These are phyloP conservation scores for Dioctria rufipes DNA, from an alignment of 2,888 invertebrate genomes.

Conservation along the genomic window DNA sequence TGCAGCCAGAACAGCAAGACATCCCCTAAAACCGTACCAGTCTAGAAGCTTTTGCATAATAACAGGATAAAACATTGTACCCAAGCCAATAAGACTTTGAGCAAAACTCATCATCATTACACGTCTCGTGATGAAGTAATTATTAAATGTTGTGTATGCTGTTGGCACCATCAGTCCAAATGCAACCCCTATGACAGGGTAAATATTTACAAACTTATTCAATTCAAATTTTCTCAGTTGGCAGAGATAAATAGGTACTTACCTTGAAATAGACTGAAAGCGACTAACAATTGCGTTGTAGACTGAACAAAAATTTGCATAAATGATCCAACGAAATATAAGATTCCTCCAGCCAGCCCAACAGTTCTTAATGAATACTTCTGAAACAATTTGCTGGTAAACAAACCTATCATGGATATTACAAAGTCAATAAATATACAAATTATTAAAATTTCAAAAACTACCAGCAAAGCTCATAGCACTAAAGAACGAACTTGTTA, in stretches of 20 bases:
- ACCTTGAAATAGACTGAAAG: slow-evolving; percentile 79
- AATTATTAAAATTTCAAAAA: slow-evolving; percentile 6
- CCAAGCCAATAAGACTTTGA: slow-evolving; percentile 80
- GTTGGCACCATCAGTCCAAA: slow-evolving; percentile 83
- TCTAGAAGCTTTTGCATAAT: slow-evolving; percentile 76
- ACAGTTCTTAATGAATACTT: slow-evolving; percentile 79
- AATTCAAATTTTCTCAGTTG: background rate
- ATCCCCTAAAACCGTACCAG: slow-evolving; percentile 81
- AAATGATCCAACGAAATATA: slow-evolving; percentile 77
- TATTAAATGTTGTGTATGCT: slow-evolving; percentile 81
- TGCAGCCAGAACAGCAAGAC: slow-evolving; percentile 78
- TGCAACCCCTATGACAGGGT: slow-evolving; percentile 75
- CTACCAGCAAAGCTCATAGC: slow-evolving; percentile 71
- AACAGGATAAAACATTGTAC: slow-evolving; percentile 80
- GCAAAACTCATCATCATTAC: slow-evolving; percentile 83
- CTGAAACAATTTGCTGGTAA: slow-evolving; percentile 79
- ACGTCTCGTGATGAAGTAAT: slow-evolving; percentile 80
- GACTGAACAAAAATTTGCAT: slow-evolving; percentile 77
- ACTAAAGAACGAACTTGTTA: slow-evolving; percentile 78
- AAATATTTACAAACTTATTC: slow-evolving; percentile 55
- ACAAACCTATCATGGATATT: slow-evolving; percentile 74
- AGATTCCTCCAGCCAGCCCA: slow-evolving; percentile 77
- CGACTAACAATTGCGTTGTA: slow-evolving; percentile 76
- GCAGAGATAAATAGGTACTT: background rate
- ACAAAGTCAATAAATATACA: background rate